phyloP scores from a whole-genome alignment of 2,888 invertebrate genomes.

The Acheta domesticus region DNA sequence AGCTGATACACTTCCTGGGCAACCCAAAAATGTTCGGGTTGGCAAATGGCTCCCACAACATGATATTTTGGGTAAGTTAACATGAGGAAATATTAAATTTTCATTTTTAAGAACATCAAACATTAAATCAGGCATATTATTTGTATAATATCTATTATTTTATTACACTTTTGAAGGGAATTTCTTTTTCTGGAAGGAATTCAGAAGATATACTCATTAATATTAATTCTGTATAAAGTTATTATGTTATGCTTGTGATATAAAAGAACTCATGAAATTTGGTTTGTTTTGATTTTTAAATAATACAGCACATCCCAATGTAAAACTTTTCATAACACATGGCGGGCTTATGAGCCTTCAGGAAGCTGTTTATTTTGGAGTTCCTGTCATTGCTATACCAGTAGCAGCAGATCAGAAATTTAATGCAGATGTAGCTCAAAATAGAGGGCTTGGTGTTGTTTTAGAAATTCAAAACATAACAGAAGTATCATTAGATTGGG shows the following conservation, averaged over 20 bases:
- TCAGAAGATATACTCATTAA: too few relatives aligned
- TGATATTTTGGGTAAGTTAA: constrained; percentile 39
- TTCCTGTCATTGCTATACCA: neutral
- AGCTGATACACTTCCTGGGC: constrained; percentile 39
- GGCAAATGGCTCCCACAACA: constrained; percentile 43
- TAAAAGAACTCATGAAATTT: too few relatives aligned
- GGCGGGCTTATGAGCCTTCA: neutral
- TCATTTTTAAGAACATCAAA: too few relatives aligned
- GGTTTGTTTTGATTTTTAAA: too few relatives aligned
- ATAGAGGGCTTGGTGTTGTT: neutral
- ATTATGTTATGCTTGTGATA: too few relatives aligned
- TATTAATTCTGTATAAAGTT: too few relatives aligned
- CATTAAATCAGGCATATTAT: too few relatives aligned
- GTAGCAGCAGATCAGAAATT: neutral
- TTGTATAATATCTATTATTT: too few relatives aligned
- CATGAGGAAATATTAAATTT: too few relatives aligned
- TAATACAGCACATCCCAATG: neutral
- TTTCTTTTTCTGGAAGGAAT: too few relatives aligned
- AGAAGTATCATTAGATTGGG: neutral
- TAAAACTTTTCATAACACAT: neutral
- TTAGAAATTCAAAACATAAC: neutral
- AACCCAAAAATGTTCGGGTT: constrained; percentile 42
- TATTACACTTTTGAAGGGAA: too few relatives aligned
- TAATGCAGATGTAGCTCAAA: neutral
- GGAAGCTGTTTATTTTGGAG: neutral